phyloP scores from a whole-genome alignment of 2,888 invertebrate species.

The Cetonia aurata region DNA sequence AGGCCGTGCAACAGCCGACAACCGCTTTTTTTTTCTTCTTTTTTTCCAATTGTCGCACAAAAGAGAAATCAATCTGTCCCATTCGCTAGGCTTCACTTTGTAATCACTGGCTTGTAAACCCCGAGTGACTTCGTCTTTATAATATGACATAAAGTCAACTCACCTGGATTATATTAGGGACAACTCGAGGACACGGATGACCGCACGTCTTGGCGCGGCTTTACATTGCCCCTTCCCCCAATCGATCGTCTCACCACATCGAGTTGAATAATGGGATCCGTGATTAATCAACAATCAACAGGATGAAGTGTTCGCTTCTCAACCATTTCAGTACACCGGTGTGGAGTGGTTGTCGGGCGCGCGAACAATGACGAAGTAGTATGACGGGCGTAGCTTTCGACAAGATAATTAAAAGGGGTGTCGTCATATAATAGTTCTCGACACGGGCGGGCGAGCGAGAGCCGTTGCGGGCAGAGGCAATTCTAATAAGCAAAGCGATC shows the following conservation, averaged over 20 bases:
- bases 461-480: background rate
- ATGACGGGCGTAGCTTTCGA: slow-evolving; percentile 44
- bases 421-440: slow-evolving; percentile 38
- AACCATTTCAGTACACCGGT: slow-evolving; percentile 44
- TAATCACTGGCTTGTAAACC: too few species aligned
- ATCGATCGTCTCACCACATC: background rate
- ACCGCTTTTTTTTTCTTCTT: too few species aligned
- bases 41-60: too few species aligned
- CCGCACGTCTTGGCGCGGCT: background rate
- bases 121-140: background rate
- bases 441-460: background rate
- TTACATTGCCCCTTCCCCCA: background rate
- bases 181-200: slow-evolving; percentile 1
- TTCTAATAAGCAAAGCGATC: slow-evolving; percentile 5
- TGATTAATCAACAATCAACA: slow-evolving; percentile 50
- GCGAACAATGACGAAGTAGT: slow-evolving; percentile 43
- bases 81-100: background rate
- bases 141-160: slow-evolving; percentile 1
- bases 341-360: slow-evolving; percentile 40
- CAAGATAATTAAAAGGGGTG: slow-evolving; percentile 43
- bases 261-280: slow-evolving; percentile 41
- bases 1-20: too few species aligned
- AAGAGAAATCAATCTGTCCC: background rate
- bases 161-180: slow-evolving; percentile 10
- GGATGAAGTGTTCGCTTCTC: slow-evolving; percentile 44